These are phyloP conservation scores for Pygmarrhopalites habei DNA, from an alignment of 1,140 invertebrate genomes.

Conservation along the genomic window DNA sequence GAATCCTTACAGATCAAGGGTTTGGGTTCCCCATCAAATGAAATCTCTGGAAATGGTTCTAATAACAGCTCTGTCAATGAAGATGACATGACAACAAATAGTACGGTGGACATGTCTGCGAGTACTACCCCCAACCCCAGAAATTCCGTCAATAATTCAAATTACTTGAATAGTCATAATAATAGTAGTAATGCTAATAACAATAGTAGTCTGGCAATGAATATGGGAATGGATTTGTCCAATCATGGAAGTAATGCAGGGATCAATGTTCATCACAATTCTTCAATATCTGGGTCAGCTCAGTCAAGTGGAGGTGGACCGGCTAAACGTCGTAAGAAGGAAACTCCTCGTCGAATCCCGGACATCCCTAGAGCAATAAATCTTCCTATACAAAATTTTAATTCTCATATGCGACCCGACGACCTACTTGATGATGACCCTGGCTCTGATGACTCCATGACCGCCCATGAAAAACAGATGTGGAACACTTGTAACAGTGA, in stretches of 20 bases:
- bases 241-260: constrained; percentile 17
- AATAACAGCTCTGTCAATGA: constrained; percentile 9
- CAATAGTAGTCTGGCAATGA: constrained; percentile 18
- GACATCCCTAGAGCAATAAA: constrained; percentile 21
- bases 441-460: constrained; percentile 31
- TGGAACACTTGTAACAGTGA: too few relatives aligned
- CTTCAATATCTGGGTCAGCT: constrained; percentile 8
- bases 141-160: not conserved
- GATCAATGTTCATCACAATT: constrained; percentile 10
- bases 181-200: constrained; percentile 8
- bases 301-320: constrained; percentile 16
- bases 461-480: constrained; percentile 25
- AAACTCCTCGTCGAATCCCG: constrained; percentile 28
- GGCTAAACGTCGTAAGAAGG: constrained; percentile 38
- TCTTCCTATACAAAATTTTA: constrained; percentile 10
- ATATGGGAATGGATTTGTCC: constrained; percentile 38
- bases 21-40: constrained; percentile 38
- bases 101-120: constrained; percentile 22
- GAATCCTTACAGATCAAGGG: constrained; percentile 40
- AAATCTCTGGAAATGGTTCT: constrained; percentile 15
- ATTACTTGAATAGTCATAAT: not conserved
- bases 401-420: not conserved
- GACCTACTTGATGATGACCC: constrained; percentile 21
- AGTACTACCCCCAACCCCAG: constrained; percentile 10
- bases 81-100: constrained; percentile 15